phyloP scores from a whole-genome alignment of 2,888 invertebrate species.

The Ornithoptera alexandrae region DNA sequence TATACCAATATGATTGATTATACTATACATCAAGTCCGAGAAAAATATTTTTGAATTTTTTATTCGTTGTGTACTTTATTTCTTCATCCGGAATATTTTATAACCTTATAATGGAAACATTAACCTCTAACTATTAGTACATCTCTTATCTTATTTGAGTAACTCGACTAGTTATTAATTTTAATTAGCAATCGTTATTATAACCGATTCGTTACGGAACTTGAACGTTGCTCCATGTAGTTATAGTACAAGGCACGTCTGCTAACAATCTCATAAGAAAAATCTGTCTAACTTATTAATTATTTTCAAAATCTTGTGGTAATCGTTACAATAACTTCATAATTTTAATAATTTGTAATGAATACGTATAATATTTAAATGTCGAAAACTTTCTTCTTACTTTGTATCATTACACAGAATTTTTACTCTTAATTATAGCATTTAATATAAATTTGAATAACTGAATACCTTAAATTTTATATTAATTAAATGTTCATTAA shows the following conservation, averaged over 20 bases:
- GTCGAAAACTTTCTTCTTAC: too few relatives aligned
- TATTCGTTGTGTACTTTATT: constrained; percentile 2
- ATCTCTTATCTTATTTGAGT: constrained; percentile 21
- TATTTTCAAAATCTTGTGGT: not conserved
- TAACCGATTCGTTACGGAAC: constrained; percentile 59
- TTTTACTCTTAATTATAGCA: too few relatives aligned
- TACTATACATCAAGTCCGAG: not conserved
- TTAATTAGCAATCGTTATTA: constrained; percentile 61
- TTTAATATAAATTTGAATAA: too few relatives aligned
- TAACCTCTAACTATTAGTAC: constrained; percentile 18
- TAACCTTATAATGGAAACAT: constrained; percentile 20
- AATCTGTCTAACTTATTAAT: not conserved
- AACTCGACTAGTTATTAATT: constrained; percentile 50
- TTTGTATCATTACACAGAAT: too few relatives aligned
- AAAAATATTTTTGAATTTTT: not conserved
- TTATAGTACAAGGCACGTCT: constrained; percentile 6
- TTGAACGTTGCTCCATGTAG: constrained; percentile 45
- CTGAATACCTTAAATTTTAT: too few relatives aligned
- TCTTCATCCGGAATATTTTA: constrained; percentile 13
- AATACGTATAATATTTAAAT: too few relatives aligned
- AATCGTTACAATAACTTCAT: too few relatives aligned
- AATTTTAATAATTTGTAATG: too few relatives aligned
- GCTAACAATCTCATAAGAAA: not conserved
- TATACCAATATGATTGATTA: not conserved
- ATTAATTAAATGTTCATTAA: too few relatives aligned